A percentile compares a stretch with the other conserved stretches of the same genome.
phyloP scores from a whole-genome alignment of 2,113 vertebrate species.

The Hipposideros armiger region DNA sequence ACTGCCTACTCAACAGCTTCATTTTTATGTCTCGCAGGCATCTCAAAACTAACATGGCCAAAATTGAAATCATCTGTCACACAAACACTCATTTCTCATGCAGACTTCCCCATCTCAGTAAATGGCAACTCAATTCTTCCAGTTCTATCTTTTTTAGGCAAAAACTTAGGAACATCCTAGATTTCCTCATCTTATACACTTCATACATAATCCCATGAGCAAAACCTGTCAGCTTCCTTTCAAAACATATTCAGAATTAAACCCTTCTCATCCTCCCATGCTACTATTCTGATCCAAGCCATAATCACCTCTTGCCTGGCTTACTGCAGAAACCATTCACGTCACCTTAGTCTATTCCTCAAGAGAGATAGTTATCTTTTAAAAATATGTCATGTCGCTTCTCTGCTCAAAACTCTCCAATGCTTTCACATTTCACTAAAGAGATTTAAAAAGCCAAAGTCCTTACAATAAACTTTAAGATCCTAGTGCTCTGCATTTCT shows the following conservation, averaged over 20 bases:
- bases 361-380: background rate
- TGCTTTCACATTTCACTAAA: background rate
- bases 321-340: background rate
- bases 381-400: background rate
- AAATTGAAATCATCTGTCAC: background rate
- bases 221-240: background rate
- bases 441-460: slow-evolving; percentile 18
- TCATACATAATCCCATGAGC: background rate
- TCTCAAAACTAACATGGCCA: background rate
- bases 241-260: background rate
- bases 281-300: background rate
- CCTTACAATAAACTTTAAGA: background rate
- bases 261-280: background rate
- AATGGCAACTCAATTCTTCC: background rate
- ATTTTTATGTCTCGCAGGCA: background rate
- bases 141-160: background rate
- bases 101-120: background rate
- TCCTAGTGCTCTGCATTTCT: background rate
- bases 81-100: background rate
- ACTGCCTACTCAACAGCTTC: background rate
- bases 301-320: background rate
- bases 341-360: background rate
- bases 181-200: background rate
- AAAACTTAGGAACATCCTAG: background rate
- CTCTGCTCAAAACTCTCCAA: background rate